Conservation (phyloP, 2,888 invertebrate genomes). For the Leucozona laternaria region DNA sequence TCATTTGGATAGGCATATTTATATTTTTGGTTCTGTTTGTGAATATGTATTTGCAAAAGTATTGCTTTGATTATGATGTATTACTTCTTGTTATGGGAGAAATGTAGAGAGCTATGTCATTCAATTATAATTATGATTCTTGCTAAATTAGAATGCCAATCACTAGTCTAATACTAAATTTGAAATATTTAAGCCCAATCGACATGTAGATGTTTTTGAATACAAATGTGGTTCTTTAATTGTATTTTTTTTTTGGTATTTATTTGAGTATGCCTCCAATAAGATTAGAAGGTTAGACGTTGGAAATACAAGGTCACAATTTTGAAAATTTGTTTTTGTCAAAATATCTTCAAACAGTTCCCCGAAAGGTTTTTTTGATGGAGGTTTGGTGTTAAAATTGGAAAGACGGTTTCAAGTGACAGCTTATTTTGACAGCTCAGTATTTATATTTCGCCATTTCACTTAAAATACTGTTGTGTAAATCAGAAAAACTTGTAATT, state of each 20-base stretch:
- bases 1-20: conserved; percentile 34
- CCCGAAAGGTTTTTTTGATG: no score
- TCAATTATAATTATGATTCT: conserved; percentile 39
- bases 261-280: no score
- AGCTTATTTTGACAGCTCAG: no score
- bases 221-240: neutral
- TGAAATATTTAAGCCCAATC: neutral
- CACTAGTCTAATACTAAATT: neutral
- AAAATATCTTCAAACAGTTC: no score
- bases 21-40: conserved; percentile 29
- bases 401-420: no score
- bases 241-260: neutral
- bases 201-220: neutral
- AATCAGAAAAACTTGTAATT: no score
- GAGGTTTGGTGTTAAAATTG: no score
- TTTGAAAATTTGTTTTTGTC: no score
- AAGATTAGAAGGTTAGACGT: no score
- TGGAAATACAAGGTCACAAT: no score
- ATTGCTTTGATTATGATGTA: conserved; percentile 21
- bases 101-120: conserved; percentile 41
- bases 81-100: conserved; percentile 14
- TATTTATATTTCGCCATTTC: no score
- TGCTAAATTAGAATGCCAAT: neutral
- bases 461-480: no score
- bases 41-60: neutral